Conservation (phyloP, 2,888 invertebrate genomes). For the Trypoxylon attenuatum region DNA sequence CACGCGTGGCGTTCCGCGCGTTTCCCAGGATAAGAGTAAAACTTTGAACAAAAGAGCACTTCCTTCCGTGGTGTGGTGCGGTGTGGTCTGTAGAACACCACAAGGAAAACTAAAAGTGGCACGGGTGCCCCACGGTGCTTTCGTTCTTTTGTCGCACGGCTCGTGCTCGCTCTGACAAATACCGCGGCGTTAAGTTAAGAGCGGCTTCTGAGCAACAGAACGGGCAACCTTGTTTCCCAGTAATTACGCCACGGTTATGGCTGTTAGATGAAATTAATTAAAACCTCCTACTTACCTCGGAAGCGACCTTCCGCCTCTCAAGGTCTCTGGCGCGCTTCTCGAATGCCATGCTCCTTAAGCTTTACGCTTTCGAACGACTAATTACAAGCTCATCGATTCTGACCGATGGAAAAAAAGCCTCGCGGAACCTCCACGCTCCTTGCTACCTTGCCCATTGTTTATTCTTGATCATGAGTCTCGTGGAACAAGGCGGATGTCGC, state of each 20-base stretch:
- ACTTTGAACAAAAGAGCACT: conserved; percentile 52
- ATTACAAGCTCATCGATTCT: too few species aligned
- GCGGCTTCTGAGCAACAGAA: conserved; percentile 29
- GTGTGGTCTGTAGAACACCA: conserved; percentile 10
- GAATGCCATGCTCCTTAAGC: too few species aligned
- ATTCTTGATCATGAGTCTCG: too few species aligned
- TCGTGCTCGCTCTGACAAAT: conserved; percentile 57
- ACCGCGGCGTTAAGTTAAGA: conserved; percentile 58
- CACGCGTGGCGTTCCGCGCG: too few species aligned
- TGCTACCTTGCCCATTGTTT: too few species aligned
- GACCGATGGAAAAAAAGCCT: too few species aligned
- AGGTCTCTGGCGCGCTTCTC: too few species aligned
- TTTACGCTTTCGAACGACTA: too few species aligned
- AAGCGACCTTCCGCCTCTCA: conserved; percentile 27
- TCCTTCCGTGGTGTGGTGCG: conserved; percentile 44
- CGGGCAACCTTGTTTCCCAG: conserved; percentile 53
- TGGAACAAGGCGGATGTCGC: too few species aligned
- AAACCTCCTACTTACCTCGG: conserved; percentile 22
- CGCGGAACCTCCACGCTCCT: too few species aligned
- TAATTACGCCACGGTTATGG: conserved; percentile 59
- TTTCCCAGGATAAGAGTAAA: conserved; percentile 45
- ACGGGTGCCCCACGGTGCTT: conserved; percentile 6
- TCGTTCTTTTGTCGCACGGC: conserved; percentile 53
- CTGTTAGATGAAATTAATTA: conserved; percentile 63
- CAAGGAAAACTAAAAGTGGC: conserved; percentile 31